Base-by-base conservation (phyloP, 2,888 invertebrate genomes). In the Cantharis rufa region DNA sequence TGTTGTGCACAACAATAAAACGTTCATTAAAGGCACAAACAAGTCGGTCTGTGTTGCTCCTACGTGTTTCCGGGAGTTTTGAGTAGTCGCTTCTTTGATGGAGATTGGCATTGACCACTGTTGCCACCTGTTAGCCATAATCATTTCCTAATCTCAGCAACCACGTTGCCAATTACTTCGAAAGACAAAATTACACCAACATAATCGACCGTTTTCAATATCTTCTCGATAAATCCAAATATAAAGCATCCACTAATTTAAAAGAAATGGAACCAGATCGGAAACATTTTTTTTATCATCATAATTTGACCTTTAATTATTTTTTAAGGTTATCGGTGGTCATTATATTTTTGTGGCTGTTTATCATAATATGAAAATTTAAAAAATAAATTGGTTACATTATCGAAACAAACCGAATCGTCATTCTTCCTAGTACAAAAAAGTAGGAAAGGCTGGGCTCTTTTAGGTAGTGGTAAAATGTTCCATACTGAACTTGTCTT, bases 111-210 rank as follows among this genome's bases (percentile, higher is more conserved):
- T 78, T 78, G 69, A 75, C 78, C 84, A 68, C 72, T 79, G 86
- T 86, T 86, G 86, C 85, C 83, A 84, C 85, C 83, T 85, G 85
- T 85, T 85, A 48, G 84, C 82, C 72, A 76, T 78, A 80, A 78
- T 81, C 81, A 82, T 81, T 82, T 80, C 82, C 82, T 83, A 84
- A 83, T 84, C 83, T 83, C 82, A 78, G 79, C 79, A 72, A 80
- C 84, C 76, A 70, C 73, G 86, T 81, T 85, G 86, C 84, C 85
- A 80, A 71, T 79, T 82, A 76, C 71, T 70, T 70, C 71, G 7
- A 63, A 80, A 82, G 82, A 79, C 81, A 64, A 82, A 62, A 80
- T 83, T 77, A 84, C 83, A 83, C 77, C n/a, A 70, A 61, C 69
- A 28, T 66, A 78, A 62, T 48, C 13, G 13, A 7, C 3, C 1